phyloP scores from a whole-genome alignment of 2,113 vertebrate genomes.

The Gallinago jamesoni region DNA sequence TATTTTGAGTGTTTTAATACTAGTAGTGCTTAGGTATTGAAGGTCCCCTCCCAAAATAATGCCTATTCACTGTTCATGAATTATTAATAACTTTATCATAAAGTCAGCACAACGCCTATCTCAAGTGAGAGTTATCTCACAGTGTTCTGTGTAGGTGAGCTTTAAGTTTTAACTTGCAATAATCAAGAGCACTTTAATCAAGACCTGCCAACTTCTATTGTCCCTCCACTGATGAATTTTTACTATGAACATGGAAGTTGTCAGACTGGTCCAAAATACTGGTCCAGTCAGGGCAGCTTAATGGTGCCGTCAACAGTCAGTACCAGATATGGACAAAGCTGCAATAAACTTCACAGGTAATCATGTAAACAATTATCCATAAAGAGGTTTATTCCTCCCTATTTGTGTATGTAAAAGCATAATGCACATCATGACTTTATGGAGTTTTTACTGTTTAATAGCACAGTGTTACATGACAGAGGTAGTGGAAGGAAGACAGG shows the following conservation, averaged over 20 bases:
- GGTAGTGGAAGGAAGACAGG: background rate
- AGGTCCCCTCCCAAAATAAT: background rate
- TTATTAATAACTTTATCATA: background rate
- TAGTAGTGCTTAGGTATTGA: background rate
- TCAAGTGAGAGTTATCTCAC: background rate
- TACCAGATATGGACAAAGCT: background rate
- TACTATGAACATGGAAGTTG: background rate
- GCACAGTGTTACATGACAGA: background rate
- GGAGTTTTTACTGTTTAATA: background rate
- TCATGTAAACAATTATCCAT: background rate
- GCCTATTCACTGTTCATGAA: background rate
- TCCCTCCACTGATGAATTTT: background rate
- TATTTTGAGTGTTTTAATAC: background rate
- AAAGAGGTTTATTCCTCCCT: background rate
- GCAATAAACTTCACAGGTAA: background rate
- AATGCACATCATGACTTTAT: background rate
- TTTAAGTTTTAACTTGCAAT: background rate
- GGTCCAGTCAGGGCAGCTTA: background rate
- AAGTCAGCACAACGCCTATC: slow-evolving; percentile 10
- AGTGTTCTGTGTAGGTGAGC: background rate
- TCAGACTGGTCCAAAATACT: background rate
- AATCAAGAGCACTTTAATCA: background rate
- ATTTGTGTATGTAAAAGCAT: background rate
- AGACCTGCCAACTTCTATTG: background rate
- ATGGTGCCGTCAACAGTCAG: background rate